Percentiles rank a stretch among this genome's conserved stretches.
Conservation (phyloP, 2,113 vertebrate species). For the Sylvietta virens region DNA sequence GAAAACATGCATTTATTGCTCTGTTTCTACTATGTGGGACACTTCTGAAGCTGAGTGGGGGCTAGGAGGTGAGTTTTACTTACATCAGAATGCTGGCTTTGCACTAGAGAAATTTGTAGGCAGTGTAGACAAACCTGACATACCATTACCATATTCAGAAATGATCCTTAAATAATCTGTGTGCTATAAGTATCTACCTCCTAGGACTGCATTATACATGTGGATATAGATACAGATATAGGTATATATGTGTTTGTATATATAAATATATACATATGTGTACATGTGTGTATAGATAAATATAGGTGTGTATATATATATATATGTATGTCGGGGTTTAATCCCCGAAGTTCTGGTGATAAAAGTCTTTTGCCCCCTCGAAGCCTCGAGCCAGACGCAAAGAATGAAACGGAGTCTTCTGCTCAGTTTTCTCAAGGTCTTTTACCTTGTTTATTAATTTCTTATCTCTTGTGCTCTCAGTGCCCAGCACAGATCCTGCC, state of each 20-base stretch:
- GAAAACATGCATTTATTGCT: background rate
- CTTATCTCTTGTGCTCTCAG: too few species aligned
- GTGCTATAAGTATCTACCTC: too few species aligned
- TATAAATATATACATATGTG: too few species aligned
- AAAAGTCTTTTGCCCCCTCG: too few species aligned
- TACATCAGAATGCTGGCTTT: background rate
- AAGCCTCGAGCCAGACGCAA: too few species aligned
- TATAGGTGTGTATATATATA: too few species aligned
- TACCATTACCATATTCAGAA: background rate
- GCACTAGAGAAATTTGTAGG: background rate
- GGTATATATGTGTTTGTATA: accelerated
- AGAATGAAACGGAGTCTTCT: too few species aligned
- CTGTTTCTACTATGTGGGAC: background rate
- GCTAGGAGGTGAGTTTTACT: background rate
- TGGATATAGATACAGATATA: background rate
- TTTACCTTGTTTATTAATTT: too few species aligned
- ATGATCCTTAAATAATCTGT: background rate
- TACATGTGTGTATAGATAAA: too few species aligned
- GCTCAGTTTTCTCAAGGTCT: too few species aligned
- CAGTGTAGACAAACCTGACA: background rate
- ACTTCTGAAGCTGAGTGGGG: background rate
- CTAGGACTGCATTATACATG: background rate
- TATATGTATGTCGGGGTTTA: accelerated
- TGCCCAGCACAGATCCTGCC: too few species aligned
- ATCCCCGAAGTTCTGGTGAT: too few species aligned